These are phyloP conservation scores for Sinhomidia bicolor DNA, from an alignment of 2,888 invertebrate species.

Conservation along the genomic window DNA sequence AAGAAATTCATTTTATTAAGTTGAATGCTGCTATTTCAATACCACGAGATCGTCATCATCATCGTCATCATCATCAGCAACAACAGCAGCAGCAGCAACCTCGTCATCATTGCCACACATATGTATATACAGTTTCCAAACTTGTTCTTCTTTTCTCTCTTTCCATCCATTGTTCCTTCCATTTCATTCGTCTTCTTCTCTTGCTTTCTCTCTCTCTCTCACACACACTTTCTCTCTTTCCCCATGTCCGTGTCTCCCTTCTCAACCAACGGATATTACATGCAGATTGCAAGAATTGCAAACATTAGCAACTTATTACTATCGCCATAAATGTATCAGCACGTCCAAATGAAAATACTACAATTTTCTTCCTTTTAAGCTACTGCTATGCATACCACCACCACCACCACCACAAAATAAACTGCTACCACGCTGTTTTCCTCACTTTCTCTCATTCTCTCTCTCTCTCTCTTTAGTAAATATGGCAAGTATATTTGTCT, in stretches of 20 bases:
- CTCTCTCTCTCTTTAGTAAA: no score
- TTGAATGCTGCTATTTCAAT: conserved; percentile 62
- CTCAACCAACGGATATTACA: conserved; percentile 25
- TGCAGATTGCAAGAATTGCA: conserved; percentile 55
- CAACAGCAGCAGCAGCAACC: neutral
- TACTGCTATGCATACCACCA: no score
- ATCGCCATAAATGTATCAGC: conserved; percentile 48
- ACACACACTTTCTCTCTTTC: no score
- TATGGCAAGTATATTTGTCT: no score
- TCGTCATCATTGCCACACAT: conserved; percentile 20
- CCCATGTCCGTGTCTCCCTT: no score
- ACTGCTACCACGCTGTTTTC: no score
- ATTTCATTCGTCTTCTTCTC: conserved; percentile 2
- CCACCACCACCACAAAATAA: no score
- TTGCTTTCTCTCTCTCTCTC: conserved; percentile 13
- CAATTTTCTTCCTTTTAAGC: neutral
- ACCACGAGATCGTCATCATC: neutral
- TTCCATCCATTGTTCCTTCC: neutral
- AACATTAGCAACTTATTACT: conserved; percentile 62
- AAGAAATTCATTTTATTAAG: conserved; percentile 67
- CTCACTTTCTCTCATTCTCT: no score
- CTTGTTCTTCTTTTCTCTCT: conserved; percentile 7
- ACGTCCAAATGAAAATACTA: conserved; percentile 54
- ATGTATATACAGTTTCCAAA: conserved; percentile 57
- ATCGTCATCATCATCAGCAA: neutral